A percentile compares a stretch with the other conserved stretches of the same genome.
These are phyloP conservation scores for Eupithecia abbreviata DNA, from an alignment of 2,888 invertebrate species.

Conservation along the genomic window DNA sequence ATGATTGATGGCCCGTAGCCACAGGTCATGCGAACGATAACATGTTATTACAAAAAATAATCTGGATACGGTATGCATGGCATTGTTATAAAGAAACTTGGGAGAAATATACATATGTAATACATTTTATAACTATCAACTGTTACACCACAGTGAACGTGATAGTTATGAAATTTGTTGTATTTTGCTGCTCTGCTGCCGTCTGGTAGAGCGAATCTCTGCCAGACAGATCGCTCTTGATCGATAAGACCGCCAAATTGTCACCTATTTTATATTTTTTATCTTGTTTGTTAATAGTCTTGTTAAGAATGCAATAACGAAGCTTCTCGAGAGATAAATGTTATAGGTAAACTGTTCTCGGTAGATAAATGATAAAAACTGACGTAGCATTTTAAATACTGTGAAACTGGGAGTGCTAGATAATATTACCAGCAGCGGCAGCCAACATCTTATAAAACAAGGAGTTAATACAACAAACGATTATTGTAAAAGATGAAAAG, in stretches of 20 bases:
- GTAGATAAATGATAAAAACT: not conserved
- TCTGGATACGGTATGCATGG: constrained; percentile 17
- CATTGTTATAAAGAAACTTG: constrained; percentile 16
- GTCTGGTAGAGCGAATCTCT: not conserved
- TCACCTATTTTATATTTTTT: too few species aligned
- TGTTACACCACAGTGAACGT: too few species aligned
- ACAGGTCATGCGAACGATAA: constrained; percentile 59
- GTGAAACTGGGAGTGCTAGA: not conserved
- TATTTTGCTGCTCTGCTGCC: too few species aligned
- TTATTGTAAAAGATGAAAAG: constrained; percentile 19
- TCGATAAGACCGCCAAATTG: too few species aligned
- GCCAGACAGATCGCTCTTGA: too few species aligned
- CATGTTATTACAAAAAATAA: constrained; percentile 55
- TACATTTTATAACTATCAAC: not conserved
- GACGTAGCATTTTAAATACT: not conserved
- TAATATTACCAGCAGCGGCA: not conserved
- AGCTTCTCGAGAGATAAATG: too few species aligned
- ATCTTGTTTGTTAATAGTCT: too few species aligned
- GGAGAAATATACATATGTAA: not conserved
- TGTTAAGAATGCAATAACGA: too few species aligned
- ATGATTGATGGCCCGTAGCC: constrained; percentile 61
- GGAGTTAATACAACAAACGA: constrained; percentile 7
- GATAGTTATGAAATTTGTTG: too few species aligned
- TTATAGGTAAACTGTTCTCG: too few species aligned
- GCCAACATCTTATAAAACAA: not conserved